Percentiles rank a stretch among this genome's conserved stretches.
Conservation (phyloP, 2,797 vertebrate species). For the Pangasius larnaudii region DNA sequence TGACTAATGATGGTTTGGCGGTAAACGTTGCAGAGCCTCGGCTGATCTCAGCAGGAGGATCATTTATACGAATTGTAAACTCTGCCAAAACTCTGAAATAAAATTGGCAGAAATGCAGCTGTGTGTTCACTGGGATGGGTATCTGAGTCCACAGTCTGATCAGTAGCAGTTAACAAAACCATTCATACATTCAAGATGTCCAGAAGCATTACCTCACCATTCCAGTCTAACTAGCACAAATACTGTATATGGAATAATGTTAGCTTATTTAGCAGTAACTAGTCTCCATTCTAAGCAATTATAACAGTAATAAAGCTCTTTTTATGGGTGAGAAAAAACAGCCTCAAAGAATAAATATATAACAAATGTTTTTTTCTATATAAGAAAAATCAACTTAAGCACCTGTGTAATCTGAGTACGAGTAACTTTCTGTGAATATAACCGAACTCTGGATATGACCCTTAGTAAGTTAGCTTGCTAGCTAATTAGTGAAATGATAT, state of each 20-base stretch:
- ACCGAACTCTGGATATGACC: background rate
- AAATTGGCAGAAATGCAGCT: slow-evolving; percentile 28
- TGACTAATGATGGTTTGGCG: slow-evolving; percentile 49
- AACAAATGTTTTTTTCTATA: background rate
- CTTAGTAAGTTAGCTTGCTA: background rate
- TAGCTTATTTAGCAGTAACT: background rate
- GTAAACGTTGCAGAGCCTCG: slow-evolving; percentile 35
- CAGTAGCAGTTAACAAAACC: slow-evolving; percentile 30
- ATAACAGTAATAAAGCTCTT: background rate
- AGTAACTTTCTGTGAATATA: too few relatives aligned
- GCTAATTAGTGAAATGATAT: background rate
- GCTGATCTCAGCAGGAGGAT: slow-evolving; percentile 43
- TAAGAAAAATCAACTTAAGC: too few relatives aligned
- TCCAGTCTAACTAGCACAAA: slow-evolving; percentile 7
- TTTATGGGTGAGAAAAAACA: background rate
- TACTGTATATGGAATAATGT: background rate
- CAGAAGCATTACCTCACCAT: slow-evolving; percentile 15
- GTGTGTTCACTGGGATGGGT: slow-evolving; percentile 19
- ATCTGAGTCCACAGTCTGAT: slow-evolving; percentile 20
- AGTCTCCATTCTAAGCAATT: background rate
- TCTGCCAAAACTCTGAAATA: slow-evolving; percentile 27
- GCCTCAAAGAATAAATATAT: background rate
- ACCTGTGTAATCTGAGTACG: too few relatives aligned
- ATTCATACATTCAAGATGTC: slow-evolving; percentile 36
- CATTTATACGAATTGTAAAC: slow-evolving; percentile 32